Conservation (phyloP, 2,888 invertebrate species). For the Leptinotarsa juncta region DNA sequence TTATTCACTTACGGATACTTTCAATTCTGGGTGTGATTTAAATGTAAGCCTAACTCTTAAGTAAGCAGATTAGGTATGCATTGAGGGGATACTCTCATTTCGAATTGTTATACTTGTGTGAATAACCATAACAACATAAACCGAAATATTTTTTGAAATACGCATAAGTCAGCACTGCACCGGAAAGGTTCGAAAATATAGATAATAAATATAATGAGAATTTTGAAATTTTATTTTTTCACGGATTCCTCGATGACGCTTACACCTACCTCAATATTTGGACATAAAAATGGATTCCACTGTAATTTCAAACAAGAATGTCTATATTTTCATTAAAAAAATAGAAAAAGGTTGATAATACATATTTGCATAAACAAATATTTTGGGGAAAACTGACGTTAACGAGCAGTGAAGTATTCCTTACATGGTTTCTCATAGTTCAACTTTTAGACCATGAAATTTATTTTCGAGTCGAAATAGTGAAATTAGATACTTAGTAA, state of each 20-base stretch:
- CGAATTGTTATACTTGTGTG: too few species aligned
- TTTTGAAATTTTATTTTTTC: background rate
- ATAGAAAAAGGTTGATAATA: background rate
- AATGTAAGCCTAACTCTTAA: conserved; percentile 18
- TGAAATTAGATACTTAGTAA: too few species aligned
- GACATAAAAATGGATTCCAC: background rate
- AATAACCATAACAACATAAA: too few species aligned
- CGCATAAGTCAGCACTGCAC: too few species aligned
- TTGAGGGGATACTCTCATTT: conserved; percentile 37
- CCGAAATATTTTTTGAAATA: too few species aligned
- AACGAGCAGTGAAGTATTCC: background rate
- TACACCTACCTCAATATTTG: conserved; percentile 40
- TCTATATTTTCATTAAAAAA: too few species aligned
- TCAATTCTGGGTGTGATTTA: conserved; percentile 18
- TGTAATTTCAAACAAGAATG: too few species aligned
- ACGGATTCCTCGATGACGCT: conserved; percentile 35
- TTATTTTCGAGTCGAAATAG: too few species aligned
- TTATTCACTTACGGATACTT: conserved; percentile 1
- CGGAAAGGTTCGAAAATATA: background rate
- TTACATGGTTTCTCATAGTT: too few species aligned
- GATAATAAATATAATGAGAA: background rate
- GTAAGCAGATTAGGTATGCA: conserved; percentile 28
- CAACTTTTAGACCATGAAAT: too few species aligned
- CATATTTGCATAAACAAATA: background rate
- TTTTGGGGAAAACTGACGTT: background rate